phyloP scores from a whole-genome alignment of 2,797 vertebrate genomes.

The Sebastes minor region DNA sequence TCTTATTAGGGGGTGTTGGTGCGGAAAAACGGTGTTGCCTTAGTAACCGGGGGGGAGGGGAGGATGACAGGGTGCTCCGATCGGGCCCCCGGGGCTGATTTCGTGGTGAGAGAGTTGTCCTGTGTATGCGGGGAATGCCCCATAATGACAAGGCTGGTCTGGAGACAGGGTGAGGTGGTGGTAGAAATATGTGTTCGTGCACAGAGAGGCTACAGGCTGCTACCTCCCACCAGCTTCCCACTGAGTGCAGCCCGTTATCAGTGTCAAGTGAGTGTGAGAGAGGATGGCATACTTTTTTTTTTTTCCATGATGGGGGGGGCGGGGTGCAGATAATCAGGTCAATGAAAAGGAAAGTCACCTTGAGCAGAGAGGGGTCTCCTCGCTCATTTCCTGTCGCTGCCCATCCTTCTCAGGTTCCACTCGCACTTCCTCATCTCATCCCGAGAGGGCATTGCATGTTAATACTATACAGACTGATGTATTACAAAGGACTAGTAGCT shows the following conservation, averaged over 20 bases:
- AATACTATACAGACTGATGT: neutral
- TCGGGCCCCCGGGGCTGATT: constrained; percentile 52
- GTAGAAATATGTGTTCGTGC: constrained; percentile 61
- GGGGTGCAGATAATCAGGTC: constrained; percentile 74
- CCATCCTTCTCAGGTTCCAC: constrained; percentile 60
- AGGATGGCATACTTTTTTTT: constrained; percentile 71
- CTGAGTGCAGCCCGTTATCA: constrained; percentile 66
- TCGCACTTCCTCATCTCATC: constrained; percentile 7
- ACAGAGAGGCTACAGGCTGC: constrained; percentile 40
- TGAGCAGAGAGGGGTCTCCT: constrained; percentile 61
- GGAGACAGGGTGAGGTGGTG: constrained; percentile 62
- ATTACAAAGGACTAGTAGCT: constrained; percentile 23
- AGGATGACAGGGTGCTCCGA: constrained; percentile 46
- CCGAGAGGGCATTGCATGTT: neutral
- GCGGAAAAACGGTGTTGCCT: constrained; percentile 64
- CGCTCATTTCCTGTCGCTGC: constrained; percentile 49
- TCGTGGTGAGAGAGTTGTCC: constrained; percentile 65
- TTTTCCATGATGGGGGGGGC: constrained; percentile 53
- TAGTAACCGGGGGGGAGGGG: constrained; percentile 57
- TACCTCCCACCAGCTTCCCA: constrained; percentile 63
- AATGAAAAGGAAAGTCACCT: constrained; percentile 79
- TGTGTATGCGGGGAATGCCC: constrained; percentile 73
- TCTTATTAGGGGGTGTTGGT: constrained; percentile 75
- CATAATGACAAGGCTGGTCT: constrained; percentile 75
- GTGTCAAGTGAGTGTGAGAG: constrained; percentile 55